Base-by-base conservation (phyloP, 2,113 vertebrate species). In the Glaucomys volans region DNA sequence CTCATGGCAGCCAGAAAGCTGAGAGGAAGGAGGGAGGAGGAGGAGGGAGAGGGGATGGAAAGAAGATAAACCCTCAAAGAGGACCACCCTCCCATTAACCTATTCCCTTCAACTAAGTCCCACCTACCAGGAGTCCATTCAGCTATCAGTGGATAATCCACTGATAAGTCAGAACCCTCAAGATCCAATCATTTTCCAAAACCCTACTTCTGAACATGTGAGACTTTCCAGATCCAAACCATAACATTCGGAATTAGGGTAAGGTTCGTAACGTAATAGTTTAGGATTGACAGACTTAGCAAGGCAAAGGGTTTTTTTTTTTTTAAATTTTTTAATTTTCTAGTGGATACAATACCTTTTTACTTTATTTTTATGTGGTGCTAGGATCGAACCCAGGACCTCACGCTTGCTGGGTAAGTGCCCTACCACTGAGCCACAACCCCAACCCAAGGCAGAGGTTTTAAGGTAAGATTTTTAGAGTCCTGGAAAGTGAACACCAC, bases 401-500 rank as follows among this genome's bases (percentile, higher is more conserved):
- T n/a, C n/a, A n/a, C n/a, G n/a, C n/a, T n/a, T n/a, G n/a, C n/a
- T n/a, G n/a, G n/a, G n/a, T n/a, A n/a, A n/a, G n/a, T n/a, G n/a
- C n/a, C n/a, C n/a, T n/a, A n/a, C n/a, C n/a, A n/a, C n/a, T n/a
- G n/a, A n/a, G n/a, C n/a, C n/a, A n/a, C n/a, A n/a, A n/a, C n/a
- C n/a, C n/a, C n/a, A n/a, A n/a, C n/a, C n/a, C 72, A 93, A 89
- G 82, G 52, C 66, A 87, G 82, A 44, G 44, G 14, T 87, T 94
- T 81, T 69, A 42, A 87, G 84, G 64, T 64, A 28, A 85, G 77
- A 76, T 37, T 89, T 92, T 90, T 52, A 57, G 16, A 79, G 10
- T 71, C 40, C 87, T 95, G 71, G 80, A 90, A 95, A 92, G 24
- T 79, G 86, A 96, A 92, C 84, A 96, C 94, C 67, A 92, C 85